Evolutionary conservation across 2,888 invertebrate species (phyloP).

Genomic region (Eucriotettix oculatus): DNA sequence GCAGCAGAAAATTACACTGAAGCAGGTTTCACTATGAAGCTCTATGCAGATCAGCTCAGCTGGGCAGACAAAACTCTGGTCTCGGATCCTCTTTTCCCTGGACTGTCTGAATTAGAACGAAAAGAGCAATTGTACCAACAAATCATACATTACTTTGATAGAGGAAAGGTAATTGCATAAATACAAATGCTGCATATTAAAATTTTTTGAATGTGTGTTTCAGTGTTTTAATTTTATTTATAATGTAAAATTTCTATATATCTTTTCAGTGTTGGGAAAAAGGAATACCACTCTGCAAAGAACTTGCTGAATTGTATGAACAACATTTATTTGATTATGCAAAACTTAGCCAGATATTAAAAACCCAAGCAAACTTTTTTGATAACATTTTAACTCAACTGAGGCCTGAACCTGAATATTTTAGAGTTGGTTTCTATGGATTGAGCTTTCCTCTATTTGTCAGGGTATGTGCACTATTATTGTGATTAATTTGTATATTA

Average conservation of each 20-base stretch:
- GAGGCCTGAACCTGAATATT: conserved; percentile 86
- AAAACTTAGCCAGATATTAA: conserved; percentile 67
- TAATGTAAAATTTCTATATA: background rate
- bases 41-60: conserved; percentile 80
- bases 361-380: conserved; percentile 76
- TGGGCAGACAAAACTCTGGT: conserved; percentile 44
- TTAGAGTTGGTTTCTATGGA: conserved; percentile 89
- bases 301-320: conserved; percentile 75
- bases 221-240: too few relatives aligned
- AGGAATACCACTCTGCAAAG: conserved; percentile 81
- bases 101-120: conserved; percentile 72
- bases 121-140: conserved; percentile 79
- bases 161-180: conserved; percentile 52
- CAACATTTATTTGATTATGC: conserved; percentile 72
- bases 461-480: conserved; percentile 43
- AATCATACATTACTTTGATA: conserved; percentile 83
- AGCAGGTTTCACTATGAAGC: conserved; percentile 82
- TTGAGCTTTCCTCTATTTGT: conserved; percentile 87
- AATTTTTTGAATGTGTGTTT: too few relatives aligned
- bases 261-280: conserved; percentile 77
- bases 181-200: too few relatives aligned
- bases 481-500: background rate
- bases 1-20: conserved; percentile 86
- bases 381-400: conserved; percentile 79
- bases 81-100: conserved; percentile 33